These are phyloP conservation scores for Pimpla rufipes DNA, from an alignment of 2,888 invertebrate genomes.

Conservation along the genomic window DNA sequence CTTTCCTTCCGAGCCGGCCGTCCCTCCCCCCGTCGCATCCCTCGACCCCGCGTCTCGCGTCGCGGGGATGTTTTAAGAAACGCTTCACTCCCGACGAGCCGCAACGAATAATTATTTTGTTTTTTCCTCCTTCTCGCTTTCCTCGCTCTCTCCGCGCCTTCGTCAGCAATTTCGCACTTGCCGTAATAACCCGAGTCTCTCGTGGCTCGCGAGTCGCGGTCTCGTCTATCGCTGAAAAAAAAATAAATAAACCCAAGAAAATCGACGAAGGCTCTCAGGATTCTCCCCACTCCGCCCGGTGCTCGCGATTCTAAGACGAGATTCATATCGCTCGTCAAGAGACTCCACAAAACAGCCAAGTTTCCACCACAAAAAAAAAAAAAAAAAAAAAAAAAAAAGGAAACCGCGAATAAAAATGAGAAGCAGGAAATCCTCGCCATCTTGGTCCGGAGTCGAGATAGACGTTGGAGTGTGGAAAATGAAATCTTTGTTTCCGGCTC, in stretches of 20 bases:
- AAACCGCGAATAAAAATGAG: conserved; percentile 34
- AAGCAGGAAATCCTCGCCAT: conserved; percentile 37
- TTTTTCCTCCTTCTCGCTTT: conserved; percentile 51
- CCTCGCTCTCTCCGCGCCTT: conserved; percentile 33
- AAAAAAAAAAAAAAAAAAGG: neutral
- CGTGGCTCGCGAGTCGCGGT: conserved; percentile 44
- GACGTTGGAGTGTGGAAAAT: conserved; percentile 74
- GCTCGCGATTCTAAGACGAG: conserved; percentile 25
- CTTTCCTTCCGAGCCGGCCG: conserved; percentile 55
- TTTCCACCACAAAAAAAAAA: neutral
- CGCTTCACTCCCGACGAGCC: conserved; percentile 74
- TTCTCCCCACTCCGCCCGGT: neutral
- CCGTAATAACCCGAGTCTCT: conserved; percentile 37
- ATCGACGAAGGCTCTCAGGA: conserved; percentile 15
- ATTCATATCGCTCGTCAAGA: neutral
- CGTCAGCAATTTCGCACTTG: conserved; percentile 45
- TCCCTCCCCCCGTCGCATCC: conserved; percentile 4
- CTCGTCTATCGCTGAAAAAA: conserved; percentile 20
- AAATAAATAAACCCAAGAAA: too few relatives aligned
- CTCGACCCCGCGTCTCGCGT: conserved; percentile 62
- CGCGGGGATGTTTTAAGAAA: conserved; percentile 83
- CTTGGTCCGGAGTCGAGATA: conserved; percentile 63
- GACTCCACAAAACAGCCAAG: neutral
- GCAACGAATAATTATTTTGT: conserved; percentile 73
- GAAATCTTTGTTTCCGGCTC: conserved; percentile 78